Base-by-base conservation (phyloP, 2,797 vertebrate genomes). In the Hapalemur alaotrensis region DNA sequence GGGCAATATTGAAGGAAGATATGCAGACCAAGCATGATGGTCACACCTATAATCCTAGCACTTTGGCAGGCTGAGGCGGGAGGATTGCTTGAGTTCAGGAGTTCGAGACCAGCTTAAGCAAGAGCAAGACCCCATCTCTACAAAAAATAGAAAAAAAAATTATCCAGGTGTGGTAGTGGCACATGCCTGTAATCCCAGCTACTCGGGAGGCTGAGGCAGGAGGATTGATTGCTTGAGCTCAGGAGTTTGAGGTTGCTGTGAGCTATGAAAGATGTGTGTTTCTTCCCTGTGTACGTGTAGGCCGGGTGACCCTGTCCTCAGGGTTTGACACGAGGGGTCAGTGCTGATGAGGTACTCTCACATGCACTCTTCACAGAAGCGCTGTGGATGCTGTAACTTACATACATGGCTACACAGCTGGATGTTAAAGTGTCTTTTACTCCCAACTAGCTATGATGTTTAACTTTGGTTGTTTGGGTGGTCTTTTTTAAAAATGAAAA, bases 381-480 rank as follows among this genome's bases (percentile, higher is more conserved):
- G n/a, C 73, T 0, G 15, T 5, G 54, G 70, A 73, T 85, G 30
- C 67, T 48, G 86, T 61, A 72, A 9, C 38, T 32, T 28, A 30
- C 48, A 4, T 12, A 10, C 25, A 7, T 35, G 61, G 41, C 95
- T 43, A 2, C n/a, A 30, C 95, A 28, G 90, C 93, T 35, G 72
- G 81, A 17, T 70, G 91, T 84, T 82, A 86, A 81, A 4, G 79
- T 52, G 13, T 43, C 69, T 48, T 41, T 67, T 25, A 4, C 10
- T 22, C 61, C 69, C 43, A 7, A 0, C 50, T 5, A 32, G 38
- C 35, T 82, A 0, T 15, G 15, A 50, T 11, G 12, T 38, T 38
- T 48, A 52, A 57, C 0, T 86, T 94, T 43, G 95, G 89, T 96
- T 7, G 25, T 98, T 91, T 79, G 85, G 89, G 70, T 46, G 20